Evolutionary conservation across 2,797 vertebrate genomes (phyloP), one percentile per base, ranked within the genome.

Genomic region (Hyperoplus immaculatus): DNA sequence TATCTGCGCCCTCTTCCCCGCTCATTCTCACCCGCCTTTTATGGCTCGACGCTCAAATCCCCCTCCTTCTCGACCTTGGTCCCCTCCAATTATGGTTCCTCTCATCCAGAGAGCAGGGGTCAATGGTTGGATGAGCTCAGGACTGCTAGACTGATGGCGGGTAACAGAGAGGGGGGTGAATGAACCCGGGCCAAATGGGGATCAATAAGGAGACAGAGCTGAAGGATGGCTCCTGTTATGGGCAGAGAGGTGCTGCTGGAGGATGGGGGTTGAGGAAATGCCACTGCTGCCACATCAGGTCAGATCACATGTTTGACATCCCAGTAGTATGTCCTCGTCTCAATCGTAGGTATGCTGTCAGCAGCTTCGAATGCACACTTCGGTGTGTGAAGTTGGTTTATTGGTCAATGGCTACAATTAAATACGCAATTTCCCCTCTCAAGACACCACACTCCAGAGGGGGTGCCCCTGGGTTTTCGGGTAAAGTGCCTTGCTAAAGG

Each of bases 161-260:
- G 80, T 66, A 70, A 79, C 42, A 6, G 53, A 71, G 56, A 67
- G 43, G 54, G 68, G 49, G 68, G 49, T 70, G 49, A 60, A 4
- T 64, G 78, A 88, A 78, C 50, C 46, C 42, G 4, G 51, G 78
- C 72, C 84, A 90, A 88, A 83, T 60, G 55, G 72, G 77, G 91
- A 94, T 93, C 92, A 85, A 93, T 94, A 88, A 62, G 83, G 81
- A 77, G 78, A 77, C 8, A 11, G 58, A 50, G 70, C 50, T 83
- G 81, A 87, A 62, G 82, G 85, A 85, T 59, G 78, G 68, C 82
- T 90, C 90, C 84, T 14, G 81, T 86, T 92, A 90, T 87, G 88
- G 90, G 78, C 75, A 87, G 77, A 77, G 84, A 81, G 72, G 60
- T 78, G 71, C 68, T 80, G 70, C 29, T 29, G 29, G 78, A 82